Base-by-base conservation (phyloP, 2,797 vertebrate genomes). In the Channallabes apus region DNA sequence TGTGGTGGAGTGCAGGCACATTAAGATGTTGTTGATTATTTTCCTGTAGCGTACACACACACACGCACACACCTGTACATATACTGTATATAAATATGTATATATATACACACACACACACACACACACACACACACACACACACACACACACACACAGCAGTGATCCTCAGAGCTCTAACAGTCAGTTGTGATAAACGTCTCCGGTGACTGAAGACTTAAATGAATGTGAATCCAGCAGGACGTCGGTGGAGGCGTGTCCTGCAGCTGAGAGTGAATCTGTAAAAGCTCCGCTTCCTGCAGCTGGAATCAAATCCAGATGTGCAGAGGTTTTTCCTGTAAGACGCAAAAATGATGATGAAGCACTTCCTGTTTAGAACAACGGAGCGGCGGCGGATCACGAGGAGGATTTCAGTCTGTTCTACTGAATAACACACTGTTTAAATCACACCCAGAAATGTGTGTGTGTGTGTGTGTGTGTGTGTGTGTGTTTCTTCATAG, bases 241-340 rank as follows among this genome's bases (percentile, higher is more conserved):
- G 24, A 59, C 8, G 29, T 8, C 11, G 20, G 29, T 58, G 51
- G 20, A 78, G 75, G 75, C 41, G 58, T 78, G 58, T 11, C 32
- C 3, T 0, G 46, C 20, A 27, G 72, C 54, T 9, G 54, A 7
- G 54, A 4, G 32, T 61, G 38, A 62, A 62, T 62, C 11, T 41
- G 76, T 14, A 77, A 20, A 46, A 76, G 27, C 24, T 3, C 3
- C 56, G 12, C 20, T 27, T 76, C 27, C 15, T 76, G 2, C 58
- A 62, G 76, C 22, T 62, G 76, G 6, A 79, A 79, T 38, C 76
- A 62, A 17, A 62, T 79, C 76, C 76, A 79, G 76, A 79, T 79
- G 76, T 79, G 58, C 58, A 41, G 22, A 62, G 58, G 32, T 79
- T 79, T 62, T 79, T 77, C 75, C 58, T 62, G 32, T 22, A n/a